phyloP scores from a whole-genome alignment of 2,888 invertebrate species.

The Cosmopolites sordidus region DNA sequence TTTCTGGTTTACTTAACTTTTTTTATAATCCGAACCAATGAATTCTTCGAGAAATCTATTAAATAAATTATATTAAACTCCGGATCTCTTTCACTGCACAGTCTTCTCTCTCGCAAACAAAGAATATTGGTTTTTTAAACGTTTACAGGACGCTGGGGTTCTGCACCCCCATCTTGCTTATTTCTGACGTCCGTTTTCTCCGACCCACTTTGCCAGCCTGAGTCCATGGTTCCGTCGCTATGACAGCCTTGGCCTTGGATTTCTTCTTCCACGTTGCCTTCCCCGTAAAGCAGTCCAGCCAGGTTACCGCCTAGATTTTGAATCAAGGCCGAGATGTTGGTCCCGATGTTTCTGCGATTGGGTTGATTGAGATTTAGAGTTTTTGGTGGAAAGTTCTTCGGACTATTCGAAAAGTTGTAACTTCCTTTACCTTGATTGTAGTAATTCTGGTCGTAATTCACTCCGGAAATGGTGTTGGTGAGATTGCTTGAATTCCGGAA shows the following conservation, averaged over 20 bases:
- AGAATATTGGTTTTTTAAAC: constrained; percentile 31
- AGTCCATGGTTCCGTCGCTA: constrained; percentile 58
- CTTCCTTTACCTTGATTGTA: constrained; percentile 31
- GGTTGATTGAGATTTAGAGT: constrained; percentile 34
- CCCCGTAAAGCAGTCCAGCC: constrained; percentile 47
- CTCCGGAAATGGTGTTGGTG: constrained; percentile 46
- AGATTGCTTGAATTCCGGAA: constrained; percentile 41
- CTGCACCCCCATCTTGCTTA: constrained; percentile 35
- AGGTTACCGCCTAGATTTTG: constrained; percentile 50
- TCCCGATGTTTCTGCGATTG: constrained; percentile 43
- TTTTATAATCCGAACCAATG: no score
- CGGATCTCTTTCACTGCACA: neutral
- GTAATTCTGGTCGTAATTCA: constrained; percentile 45
- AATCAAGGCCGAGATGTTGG: constrained; percentile 50
- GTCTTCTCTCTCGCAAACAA: neutral
- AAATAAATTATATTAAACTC: no score
- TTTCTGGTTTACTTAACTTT: no score
- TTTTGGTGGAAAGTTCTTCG: constrained; percentile 43
- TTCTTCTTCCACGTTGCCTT: constrained; percentile 43
- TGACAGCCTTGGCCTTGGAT: constrained; percentile 44
- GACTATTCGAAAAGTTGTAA: constrained; percentile 31
- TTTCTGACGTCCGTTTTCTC: constrained; percentile 53
- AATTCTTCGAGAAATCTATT: no score
- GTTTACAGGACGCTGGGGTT: constrained; percentile 40
- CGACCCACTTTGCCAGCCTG: constrained; percentile 66